Evolutionary conservation across 2,797 vertebrate species (phyloP), one percentile per base, ranked within the genome.

Genomic region (Alectoris magna): DNA sequence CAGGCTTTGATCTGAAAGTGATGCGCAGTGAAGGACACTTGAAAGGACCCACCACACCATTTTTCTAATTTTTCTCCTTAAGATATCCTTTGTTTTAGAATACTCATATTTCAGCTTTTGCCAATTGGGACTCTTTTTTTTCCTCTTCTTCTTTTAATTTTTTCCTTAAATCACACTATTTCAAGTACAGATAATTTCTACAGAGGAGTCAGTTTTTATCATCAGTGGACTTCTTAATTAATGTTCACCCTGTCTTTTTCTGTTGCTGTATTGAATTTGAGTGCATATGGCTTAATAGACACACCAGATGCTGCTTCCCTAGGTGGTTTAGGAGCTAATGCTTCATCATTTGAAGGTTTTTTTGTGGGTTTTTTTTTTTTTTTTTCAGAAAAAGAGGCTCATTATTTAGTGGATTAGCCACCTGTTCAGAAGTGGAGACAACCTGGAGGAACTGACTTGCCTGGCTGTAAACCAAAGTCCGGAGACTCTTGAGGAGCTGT

Each of bases 241-340:
- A 91, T 23, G 91, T 64, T 93, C 91, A 90, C 75, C 72, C 89
- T 83, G 75, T 89, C 82, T 89, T 92, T 39, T 93, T 92, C 77
- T 87, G 84, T 77, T 90, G 68, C 75, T 88, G 34, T 85, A 91
- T 84, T 92, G 90, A 93, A 95, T 96, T 92, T 88, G 80, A 94
- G 78, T 72, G 58, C 78, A 92, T 89, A 90, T 76, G 75, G 76
- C 78, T 96, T 95, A 44, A 87, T 66, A 91, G 87, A 92, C 76
- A 78, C 41, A 93, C 66, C 89, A 94, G 90, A 88, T 89, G 79
- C 64, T 92, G 56, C 92, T 92, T 93, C 93, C 92, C 91, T 73
- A 85, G 86, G 72, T 91, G 89, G 43, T 91, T 96, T 75, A 89
- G 93, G 92, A 94, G 78, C 75, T 94, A 93, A 92, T 88, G 46